These are phyloP conservation scores for Prionailurus viverrinus DNA, from an alignment of 2,113 vertebrate species.

Conservation along the genomic window DNA sequence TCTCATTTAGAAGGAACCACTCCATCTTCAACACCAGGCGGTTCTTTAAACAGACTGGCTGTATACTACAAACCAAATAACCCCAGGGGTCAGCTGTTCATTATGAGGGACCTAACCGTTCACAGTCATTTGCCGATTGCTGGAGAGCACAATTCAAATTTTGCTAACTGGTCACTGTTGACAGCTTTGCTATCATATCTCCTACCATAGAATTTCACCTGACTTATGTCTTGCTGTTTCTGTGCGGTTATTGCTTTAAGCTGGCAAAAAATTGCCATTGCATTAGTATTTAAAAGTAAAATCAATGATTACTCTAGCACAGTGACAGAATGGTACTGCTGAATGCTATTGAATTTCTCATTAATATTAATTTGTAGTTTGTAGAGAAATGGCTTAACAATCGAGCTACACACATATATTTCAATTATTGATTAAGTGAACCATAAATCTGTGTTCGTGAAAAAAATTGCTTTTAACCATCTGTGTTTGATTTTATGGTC, in stretches of 20 bases:
- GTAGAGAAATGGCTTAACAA: conserved; percentile 64
- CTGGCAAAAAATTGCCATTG: conserved; percentile 8
- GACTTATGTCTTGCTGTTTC: conserved; percentile 29
- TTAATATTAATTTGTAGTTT: conserved; percentile 77
- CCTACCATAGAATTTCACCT: neutral
- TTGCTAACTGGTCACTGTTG: neutral
- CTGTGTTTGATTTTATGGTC: conserved; percentile 62
- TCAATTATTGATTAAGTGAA: conserved; percentile 71
- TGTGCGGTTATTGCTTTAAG: conserved; percentile 41
- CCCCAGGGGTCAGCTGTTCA: neutral
- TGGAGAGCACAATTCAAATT: neutral
- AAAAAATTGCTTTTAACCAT: conserved; percentile 45
- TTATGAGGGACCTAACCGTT: neutral
- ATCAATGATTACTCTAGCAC: conserved; percentile 27
- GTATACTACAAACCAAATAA: conserved; percentile 40
- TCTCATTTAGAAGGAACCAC: neutral
- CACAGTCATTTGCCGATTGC: neutral
- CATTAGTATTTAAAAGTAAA: conserved; percentile 76
- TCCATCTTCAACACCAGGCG: neutral
- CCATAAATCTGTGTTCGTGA: conserved; percentile 59
- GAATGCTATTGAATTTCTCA: conserved; percentile 16
- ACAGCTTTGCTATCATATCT: conserved; percentile 25
- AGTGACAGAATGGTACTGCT: conserved; percentile 52
- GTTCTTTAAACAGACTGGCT: neutral
- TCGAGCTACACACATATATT: conserved; percentile 51